Evolutionary conservation across 1,140 invertebrate species (phyloP), one percentile per base, ranked within the genome.

Genomic region (Drosophila ambigua): DNA sequence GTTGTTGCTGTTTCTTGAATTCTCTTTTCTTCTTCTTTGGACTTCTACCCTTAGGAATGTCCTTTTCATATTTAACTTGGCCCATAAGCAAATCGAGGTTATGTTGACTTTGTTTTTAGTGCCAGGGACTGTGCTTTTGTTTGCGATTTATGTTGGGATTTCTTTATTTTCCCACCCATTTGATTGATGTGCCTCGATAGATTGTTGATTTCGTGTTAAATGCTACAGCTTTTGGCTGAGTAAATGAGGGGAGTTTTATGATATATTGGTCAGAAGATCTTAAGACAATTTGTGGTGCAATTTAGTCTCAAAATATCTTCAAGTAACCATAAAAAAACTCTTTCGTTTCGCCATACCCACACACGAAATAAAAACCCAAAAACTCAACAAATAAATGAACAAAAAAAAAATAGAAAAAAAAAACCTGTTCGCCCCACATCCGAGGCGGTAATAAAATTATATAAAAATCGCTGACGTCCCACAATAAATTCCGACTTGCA

Each of bases 61-160:
- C 35, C 9, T 39, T 39, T 11, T 39, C 35, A 57, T 57, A 72
- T 72, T 77, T 77, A 62, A 61, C 58, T 49, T 51, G 16, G 52
- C n/a, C 46, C 64, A 75, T 63, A 72, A 66, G 67, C 68, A 77
- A 77, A 81, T 81, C 66, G 78, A 81, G 78, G 78, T 64, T 81
- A 72, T 81, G 78, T 81, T 81, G 72, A 81, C 59, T 72, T 72
- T 63, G 78, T 64, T 81, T 81, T 59, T 53, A 80, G 75, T 75
- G 75, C 35, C 11, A 20, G 20, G 11, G 35, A 4, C 75, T 75
- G 65, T 75, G 55, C 77, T 67, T 55, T 67, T 66, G 79, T 80
- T 79, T 69, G 74, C 24, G 28, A 61, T 73, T 73, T 59, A 13
- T 13, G 11, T 39, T 39, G 11, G 11, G 1, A 39, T 39, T 39